Evolutionary conservation across 2,113 vertebrate genomes (phyloP).

Genomic region (Microcebus ravelobensis): DNA sequence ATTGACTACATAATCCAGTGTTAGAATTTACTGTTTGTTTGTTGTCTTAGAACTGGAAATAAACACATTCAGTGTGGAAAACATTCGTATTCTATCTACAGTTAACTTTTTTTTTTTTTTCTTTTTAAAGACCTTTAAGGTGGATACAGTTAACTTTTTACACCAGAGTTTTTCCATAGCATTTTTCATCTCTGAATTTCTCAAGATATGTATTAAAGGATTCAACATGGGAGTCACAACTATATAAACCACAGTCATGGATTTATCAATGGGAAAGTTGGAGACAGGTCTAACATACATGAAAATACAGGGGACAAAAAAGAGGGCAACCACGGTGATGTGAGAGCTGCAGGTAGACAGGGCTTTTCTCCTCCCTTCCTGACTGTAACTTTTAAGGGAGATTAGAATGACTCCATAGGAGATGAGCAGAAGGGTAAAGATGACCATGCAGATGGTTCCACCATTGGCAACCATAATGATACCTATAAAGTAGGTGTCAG

Average conservation of each 20-base stretch:
- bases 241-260: too few relatives aligned
- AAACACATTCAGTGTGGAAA: neutral
- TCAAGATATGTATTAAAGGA: too few relatives aligned
- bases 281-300: slow-evolving; percentile 50
- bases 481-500: slow-evolving; percentile 6
- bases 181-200: neutral
- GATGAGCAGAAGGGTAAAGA: slow-evolving; percentile 54
- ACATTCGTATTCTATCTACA: neutral
- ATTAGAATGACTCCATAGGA: slow-evolving; percentile 32
- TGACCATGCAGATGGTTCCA: slow-evolving; percentile 27
- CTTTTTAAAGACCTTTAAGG: too few relatives aligned
- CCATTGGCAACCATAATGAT: slow-evolving; percentile 67
- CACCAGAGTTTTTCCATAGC: slow-evolving; percentile 24
- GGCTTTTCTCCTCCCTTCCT: slow-evolving; percentile 59
- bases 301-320: neutral
- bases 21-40: neutral
- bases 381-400: neutral
- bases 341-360: slow-evolving; percentile 74
- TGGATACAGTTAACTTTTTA: neutral
- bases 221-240: too few relatives aligned
- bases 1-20: neutral
- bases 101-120: neutral
- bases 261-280: too few relatives aligned
- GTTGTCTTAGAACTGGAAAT: neutral
- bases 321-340: slow-evolving; percentile 52